phyloP scores from a whole-genome alignment of 2,113 vertebrate species.

The Daubentonia madagascariensis region DNA sequence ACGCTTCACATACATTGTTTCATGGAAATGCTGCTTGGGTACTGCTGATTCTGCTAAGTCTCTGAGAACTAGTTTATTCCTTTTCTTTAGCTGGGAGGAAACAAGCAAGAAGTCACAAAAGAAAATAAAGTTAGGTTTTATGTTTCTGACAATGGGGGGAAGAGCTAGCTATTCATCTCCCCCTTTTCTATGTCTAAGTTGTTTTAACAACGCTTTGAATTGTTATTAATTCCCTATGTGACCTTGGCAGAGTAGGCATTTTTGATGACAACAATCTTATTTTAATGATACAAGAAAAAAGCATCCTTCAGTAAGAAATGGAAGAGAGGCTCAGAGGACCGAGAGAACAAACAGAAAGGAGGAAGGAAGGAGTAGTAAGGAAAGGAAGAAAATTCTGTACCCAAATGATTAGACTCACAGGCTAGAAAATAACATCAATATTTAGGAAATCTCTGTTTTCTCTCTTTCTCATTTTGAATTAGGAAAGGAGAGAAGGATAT shows the following conservation, averaged over 20 bases:
- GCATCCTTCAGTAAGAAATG: not conserved
- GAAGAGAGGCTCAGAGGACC: not conserved
- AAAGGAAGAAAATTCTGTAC: not conserved
- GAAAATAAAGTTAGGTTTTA: not conserved
- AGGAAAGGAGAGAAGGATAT: not conserved
- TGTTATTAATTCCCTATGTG: constrained; percentile 53
- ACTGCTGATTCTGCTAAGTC: not conserved
- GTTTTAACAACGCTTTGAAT: constrained; percentile 30
- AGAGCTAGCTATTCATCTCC: not conserved
- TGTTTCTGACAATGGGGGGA: not conserved
- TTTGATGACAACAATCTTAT: constrained; percentile 33
- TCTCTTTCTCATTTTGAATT: not conserved
- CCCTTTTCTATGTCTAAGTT: not conserved
- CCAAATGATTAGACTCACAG: not conserved
- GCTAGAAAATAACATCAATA: not conserved
- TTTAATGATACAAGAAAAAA: constrained; percentile 26
- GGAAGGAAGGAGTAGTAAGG: not conserved
- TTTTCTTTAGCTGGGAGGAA: not conserved
- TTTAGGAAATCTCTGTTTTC: not conserved
- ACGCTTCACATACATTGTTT: not conserved
- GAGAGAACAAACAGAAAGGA: not conserved
- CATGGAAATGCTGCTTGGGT: not conserved
- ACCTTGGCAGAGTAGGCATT: constrained; percentile 28
- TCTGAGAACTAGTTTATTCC: not conserved
- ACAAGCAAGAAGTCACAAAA: not conserved